Evolutionary conservation across 2,797 vertebrate species (phyloP), one percentile per base, ranked within the genome.

Genomic region (Orientallactaga sibirica): DNA sequence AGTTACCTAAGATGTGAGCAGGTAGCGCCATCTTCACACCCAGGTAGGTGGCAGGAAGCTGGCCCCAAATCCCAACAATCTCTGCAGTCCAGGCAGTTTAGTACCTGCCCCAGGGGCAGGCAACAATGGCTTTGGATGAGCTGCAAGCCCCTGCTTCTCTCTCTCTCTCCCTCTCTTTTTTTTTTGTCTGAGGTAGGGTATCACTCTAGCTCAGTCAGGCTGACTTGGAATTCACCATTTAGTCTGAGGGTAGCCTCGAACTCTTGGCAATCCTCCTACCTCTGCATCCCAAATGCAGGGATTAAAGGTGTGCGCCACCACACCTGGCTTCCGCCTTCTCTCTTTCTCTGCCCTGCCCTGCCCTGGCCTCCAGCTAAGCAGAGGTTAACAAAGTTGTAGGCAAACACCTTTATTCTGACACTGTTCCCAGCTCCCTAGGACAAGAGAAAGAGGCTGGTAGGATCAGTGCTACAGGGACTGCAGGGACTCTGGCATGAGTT

Each of bases 351-450:
- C 67, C 24, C 4, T 2, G 24, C 76, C 20, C 27, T 0, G 22
- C 48, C 55, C 55, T 58, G 11, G 27, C 80, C 48, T 18, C 2
- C 29, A 77, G 70, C 75, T 61, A 82, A 94, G 75, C 24, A 81
- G 55, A 85, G 61, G 27, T 0, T 61, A 68, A 86, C 25, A 48
- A 22, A 33, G n/a, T 3, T 55, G 24, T 76, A 55, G 81, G n/a
- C 52, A 88, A 94, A 87, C 62, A 73, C 58, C 66, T 97, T 97
- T 97, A 97, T 95, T 97, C 90, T 24, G 5, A n/a, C 20, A 16
- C 0, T 22, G 58, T 70, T 61, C 33, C n/a, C 24, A 5, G 12
- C 12, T 33, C 80, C 12, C 68, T 37, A 15, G 80, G 64, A 58
- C 64, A 43, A 55, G 27, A 89, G 27, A 48, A 61, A 77, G 85